These are phyloP conservation scores for Chaitophorus viminalis DNA, from an alignment of 2,888 invertebrate species.

Conservation along the genomic window DNA sequence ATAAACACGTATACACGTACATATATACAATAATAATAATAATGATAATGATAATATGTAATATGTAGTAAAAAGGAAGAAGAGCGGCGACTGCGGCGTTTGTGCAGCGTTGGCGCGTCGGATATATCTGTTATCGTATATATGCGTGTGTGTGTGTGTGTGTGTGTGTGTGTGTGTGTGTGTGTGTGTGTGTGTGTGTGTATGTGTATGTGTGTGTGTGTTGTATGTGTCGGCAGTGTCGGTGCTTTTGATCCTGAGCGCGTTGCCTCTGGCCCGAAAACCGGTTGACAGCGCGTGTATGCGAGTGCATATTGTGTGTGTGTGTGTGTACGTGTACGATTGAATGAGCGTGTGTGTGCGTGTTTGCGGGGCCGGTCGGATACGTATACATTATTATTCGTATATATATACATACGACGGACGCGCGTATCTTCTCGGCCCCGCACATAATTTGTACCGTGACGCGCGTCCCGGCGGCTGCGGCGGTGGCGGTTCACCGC, in stretches of 20 bases:
- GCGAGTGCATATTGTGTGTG: background rate
- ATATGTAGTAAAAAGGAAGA: slow-evolving; percentile 44
- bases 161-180: slow-evolving; percentile 6
- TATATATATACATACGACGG: slow-evolving; percentile 21
- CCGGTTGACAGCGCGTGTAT: slow-evolving; percentile 51
- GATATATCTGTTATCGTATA: slow-evolving; percentile 55
- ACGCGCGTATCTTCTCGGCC: slow-evolving; percentile 54
- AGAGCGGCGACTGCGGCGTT: slow-evolving; percentile 47
- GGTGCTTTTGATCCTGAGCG: slow-evolving; percentile 57
- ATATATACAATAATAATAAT: background rate
- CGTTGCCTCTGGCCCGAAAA: slow-evolving; percentile 61
- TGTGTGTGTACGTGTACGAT: background rate
- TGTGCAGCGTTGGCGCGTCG: slow-evolving; percentile 49
- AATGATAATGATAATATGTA: slow-evolving; percentile 22
- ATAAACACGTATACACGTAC: background rate
- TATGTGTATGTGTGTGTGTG: background rate
- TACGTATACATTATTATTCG: slow-evolving; percentile 16
- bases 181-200: slow-evolving; percentile 28
- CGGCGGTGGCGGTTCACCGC: background rate
- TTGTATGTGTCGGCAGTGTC: slow-evolving; percentile 37
- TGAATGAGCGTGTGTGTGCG: background rate
- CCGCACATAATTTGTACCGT: slow-evolving; percentile 61
- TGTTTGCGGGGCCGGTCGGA: slow-evolving; percentile 12
- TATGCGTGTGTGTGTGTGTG: slow-evolving; percentile 7
- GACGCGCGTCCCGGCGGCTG: slow-evolving; percentile 53